Evolutionary conservation across 2,113 vertebrate genomes (phyloP).

Genomic region (Neogobius melanostomus): DNA sequence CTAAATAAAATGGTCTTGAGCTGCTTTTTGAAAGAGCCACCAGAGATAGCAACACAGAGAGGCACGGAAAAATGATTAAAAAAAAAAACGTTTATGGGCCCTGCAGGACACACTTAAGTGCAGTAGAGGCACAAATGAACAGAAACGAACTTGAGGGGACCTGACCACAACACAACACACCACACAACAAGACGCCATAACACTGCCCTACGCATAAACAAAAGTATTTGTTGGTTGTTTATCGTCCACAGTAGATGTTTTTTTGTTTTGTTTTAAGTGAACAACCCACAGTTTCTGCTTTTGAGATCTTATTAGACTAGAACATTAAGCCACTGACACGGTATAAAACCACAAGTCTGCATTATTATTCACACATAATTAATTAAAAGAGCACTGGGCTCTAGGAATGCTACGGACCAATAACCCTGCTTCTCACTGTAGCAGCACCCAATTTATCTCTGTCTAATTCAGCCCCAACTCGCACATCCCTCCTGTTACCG

Average conservation of each 20-base stretch:
- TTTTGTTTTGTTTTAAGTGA: not conserved
- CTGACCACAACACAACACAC: no score
- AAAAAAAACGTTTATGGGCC: no score
- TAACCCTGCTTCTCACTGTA: constrained; percentile 3
- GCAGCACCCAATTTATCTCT: not conserved
- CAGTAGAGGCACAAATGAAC: no score
- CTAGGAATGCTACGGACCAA: constrained; percentile 6
- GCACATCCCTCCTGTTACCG: not conserved
- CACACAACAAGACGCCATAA: no score
- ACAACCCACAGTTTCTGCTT: not conserved
- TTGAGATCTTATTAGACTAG: not conserved
- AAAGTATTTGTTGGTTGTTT: no score
- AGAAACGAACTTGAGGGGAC: no score
- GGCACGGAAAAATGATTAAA: no score
- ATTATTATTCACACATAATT: constrained; percentile 5
- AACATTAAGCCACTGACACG: constrained; percentile 2
- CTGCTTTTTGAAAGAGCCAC: no score
- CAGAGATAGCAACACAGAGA: no score
- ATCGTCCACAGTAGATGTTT: not conserved
- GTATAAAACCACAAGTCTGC: constrained; percentile 3
- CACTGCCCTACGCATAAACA: no score
- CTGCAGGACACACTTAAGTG: no score
- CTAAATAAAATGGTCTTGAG: no score
- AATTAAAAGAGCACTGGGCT: constrained; percentile 5
- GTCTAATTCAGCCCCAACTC: constrained; percentile 5